Percentiles rank a stretch among this genome's conserved stretches.
Conservation (phyloP, 1,140 invertebrate genomes). For the Sycophila sp. region DNA sequence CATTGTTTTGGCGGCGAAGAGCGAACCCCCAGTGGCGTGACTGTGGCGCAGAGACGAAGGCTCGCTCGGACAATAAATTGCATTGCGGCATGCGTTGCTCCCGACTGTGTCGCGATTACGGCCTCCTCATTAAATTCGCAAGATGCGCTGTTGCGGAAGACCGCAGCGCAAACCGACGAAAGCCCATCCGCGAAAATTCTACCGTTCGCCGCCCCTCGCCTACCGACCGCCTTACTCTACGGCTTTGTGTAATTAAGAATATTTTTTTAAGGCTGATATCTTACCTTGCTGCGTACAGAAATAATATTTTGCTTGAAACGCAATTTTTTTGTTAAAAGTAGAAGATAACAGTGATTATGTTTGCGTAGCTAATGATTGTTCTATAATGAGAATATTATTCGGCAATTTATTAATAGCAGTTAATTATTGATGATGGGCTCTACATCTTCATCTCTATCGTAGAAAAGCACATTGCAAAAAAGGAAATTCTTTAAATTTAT, state of each 20-base stretch:
- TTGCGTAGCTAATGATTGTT: too few relatives aligned
- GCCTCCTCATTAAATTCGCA: slow-evolving; percentile 25
- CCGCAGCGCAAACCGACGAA: slow-evolving; percentile 1
- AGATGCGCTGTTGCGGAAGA: slow-evolving; percentile 24
- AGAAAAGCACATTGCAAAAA: too few relatives aligned
- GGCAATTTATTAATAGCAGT: too few relatives aligned
- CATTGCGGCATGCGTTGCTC: background rate
- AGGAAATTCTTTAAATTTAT: too few relatives aligned
- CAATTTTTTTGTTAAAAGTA: too few relatives aligned
- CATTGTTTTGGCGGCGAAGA: background rate
- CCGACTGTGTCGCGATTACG: slow-evolving; percentile 12
- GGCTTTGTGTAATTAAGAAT: too few relatives aligned
- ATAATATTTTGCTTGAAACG: too few relatives aligned
- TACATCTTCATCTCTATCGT: too few relatives aligned
- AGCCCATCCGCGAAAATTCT: background rate
- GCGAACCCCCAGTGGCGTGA: background rate
- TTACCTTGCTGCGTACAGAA: background rate
- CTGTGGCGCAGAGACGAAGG: background rate
- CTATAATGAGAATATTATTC: too few relatives aligned
- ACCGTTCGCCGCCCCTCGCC: background rate
- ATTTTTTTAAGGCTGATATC: background rate
- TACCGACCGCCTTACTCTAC: too few relatives aligned
- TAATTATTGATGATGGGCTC: too few relatives aligned
- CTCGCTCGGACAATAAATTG: slow-evolving; percentile 27
- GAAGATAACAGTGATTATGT: too few relatives aligned